Conservation (phyloP, 2,113 vertebrate species). For the Pachycephala philippinensis region DNA sequence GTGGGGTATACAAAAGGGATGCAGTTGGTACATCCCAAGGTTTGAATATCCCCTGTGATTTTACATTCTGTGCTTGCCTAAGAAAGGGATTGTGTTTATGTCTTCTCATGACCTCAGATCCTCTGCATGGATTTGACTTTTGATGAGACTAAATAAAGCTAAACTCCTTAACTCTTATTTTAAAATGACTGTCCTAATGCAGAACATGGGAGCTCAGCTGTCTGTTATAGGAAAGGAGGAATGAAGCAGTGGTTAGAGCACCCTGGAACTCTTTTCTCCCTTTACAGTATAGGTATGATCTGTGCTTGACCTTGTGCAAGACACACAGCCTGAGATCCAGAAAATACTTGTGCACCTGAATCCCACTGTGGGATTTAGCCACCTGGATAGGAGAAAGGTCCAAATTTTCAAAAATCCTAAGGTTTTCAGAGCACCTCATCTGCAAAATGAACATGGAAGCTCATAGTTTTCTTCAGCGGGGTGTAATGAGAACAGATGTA, state of each 20-base stretch:
- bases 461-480: background rate
- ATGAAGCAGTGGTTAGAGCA: background rate
- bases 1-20: conserved; percentile 1
- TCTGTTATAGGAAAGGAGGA: background rate
- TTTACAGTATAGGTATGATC: background rate
- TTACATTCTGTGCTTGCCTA: background rate
- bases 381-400: background rate
- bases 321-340: background rate
- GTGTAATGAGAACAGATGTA: background rate
- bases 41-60: conserved; percentile 22
- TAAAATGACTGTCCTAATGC: background rate
- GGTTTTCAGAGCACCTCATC: background rate
- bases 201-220: background rate
- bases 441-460: background rate
- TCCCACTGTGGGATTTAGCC: background rate
- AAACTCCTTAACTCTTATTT: background rate
- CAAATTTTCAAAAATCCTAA: background rate
- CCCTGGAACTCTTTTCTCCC: background rate
- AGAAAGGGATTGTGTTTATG: background rate
- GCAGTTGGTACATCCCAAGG: conserved; percentile 5
- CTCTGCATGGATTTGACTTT: background rate
- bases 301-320: background rate
- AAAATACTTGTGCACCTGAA: background rate
- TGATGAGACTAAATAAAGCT: background rate
- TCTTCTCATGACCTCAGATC: background rate